These are phyloP conservation scores for Oreochromis tanganicae DNA, from an alignment of 2,113 vertebrate genomes.

Conservation along the genomic window DNA sequence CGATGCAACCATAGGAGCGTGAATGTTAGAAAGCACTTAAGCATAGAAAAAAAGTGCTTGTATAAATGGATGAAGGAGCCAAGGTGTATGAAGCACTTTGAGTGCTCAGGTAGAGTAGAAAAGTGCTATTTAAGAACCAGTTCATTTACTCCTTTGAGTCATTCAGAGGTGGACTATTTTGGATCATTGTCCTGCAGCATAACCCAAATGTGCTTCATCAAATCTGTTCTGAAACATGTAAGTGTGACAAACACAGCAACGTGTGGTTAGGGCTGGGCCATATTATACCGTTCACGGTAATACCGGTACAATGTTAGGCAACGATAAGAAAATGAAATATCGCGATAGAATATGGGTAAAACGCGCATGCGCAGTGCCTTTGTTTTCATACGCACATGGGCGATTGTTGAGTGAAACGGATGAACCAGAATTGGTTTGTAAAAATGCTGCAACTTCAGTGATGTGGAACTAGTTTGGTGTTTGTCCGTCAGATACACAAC, in stretches of 20 bases:
- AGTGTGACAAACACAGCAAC: neutral
- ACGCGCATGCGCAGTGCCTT: too few relatives aligned
- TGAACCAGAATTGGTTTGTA: too few relatives aligned
- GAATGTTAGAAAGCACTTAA: neutral
- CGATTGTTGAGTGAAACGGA: too few relatives aligned
- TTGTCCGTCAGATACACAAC: too few relatives aligned
- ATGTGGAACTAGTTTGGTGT: too few relatives aligned
- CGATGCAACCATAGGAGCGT: rapidly evolving
- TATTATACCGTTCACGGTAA: too few relatives aligned
- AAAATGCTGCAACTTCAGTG: too few relatives aligned
- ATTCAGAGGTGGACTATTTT: neutral
- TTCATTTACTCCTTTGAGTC: neutral
- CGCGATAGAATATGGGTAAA: too few relatives aligned
- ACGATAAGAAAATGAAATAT: too few relatives aligned
- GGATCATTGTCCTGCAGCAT: neutral
- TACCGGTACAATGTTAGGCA: too few relatives aligned
- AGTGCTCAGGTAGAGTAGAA: neutral
- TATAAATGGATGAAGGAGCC: neutral
- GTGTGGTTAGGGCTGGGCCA: neutral
- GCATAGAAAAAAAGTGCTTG: neutral
- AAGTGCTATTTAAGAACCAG: neutral
- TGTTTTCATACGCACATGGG: too few relatives aligned
- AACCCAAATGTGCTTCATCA: neutral
- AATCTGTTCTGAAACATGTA: neutral
- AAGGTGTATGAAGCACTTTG: neutral